These are phyloP conservation scores for Megalops atlanticus DNA, from an alignment of 2,113 vertebrate genomes.

Conservation along the genomic window DNA sequence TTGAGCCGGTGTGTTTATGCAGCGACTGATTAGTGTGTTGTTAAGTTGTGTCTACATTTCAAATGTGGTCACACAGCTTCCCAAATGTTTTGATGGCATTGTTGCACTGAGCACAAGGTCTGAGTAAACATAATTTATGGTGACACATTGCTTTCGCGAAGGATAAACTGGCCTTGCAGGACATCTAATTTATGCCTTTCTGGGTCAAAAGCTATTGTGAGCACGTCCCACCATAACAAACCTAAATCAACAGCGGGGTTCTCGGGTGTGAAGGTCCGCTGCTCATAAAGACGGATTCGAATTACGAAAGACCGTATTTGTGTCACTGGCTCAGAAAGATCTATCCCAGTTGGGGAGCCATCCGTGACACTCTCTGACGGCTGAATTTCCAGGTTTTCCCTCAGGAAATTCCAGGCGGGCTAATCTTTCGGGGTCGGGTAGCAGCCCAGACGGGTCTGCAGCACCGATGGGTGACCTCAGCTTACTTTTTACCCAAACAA, in stretches of 20 bases:
- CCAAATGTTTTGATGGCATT: constrained; percentile 2
- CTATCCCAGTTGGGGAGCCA: constrained; percentile 50
- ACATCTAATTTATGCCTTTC: constrained; percentile 6
- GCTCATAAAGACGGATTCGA: not conserved
- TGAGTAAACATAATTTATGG: constrained; percentile 9
- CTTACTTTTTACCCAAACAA: constrained; percentile 74
- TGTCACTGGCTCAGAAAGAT: constrained; percentile 45
- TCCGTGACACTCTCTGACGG: constrained; percentile 66
- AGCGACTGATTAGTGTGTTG: not conserved
- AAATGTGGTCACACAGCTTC: not conserved
- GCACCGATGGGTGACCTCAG: constrained; percentile 68
- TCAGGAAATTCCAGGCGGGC: constrained; percentile 75
- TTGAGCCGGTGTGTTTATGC: not conserved
- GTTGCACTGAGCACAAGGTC: not conserved
- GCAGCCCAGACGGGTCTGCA: constrained; percentile 64
- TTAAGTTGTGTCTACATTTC: not conserved
- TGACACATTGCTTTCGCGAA: not conserved
- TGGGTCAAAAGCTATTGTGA: constrained; percentile 15
- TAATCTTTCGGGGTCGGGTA: constrained; percentile 74
- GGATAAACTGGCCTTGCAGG: not conserved
- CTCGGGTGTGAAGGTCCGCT: not conserved
- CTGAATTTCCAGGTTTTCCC: constrained; percentile 64
- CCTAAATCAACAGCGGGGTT: not conserved
- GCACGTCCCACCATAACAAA: not conserved
- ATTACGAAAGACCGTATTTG: not conserved